These are phyloP conservation scores for Venustoraphidia nigricollis DNA, from an alignment of 2,888 invertebrate genomes.

Conservation along the genomic window DNA sequence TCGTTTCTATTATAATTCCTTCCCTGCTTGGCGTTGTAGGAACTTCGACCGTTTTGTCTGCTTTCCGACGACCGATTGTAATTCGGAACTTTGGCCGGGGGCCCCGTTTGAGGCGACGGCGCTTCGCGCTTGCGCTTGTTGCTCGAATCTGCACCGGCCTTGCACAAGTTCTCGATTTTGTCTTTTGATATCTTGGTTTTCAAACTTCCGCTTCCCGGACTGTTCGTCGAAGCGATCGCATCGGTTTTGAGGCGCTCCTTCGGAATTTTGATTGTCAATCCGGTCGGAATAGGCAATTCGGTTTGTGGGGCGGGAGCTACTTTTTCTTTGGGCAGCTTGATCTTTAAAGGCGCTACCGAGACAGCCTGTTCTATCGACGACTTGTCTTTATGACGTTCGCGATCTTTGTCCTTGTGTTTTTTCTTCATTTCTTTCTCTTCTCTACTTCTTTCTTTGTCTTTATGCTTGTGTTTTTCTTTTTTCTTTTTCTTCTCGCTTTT, in stretches of 20 bases:
- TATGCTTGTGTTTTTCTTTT: conserved; percentile 64
- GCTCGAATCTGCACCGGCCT: conserved; percentile 13
- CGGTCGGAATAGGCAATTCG: conserved; percentile 25
- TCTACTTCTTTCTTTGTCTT: conserved; percentile 48
- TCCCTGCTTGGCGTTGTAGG: conserved; percentile 23
- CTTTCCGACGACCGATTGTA: conserved; percentile 16
- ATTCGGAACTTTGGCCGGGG: conserved; percentile 16
- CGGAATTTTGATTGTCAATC: conserved; percentile 68
- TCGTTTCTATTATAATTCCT: conserved; percentile 18
- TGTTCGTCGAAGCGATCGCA: conserved; percentile 23
- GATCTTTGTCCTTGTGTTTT: conserved; percentile 60
- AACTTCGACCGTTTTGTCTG: conserved; percentile 25
- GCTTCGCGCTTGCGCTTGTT: conserved; percentile 26
- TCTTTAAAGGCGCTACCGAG: conserved; percentile 23
- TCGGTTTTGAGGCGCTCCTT: conserved; percentile 53
- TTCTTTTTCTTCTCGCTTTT: conserved; percentile 46
- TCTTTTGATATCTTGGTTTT: conserved; percentile 74
- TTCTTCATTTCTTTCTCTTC: conserved; percentile 55
- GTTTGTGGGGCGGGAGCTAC: conserved; percentile 20
- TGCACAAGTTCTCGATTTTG: conserved; percentile 34
- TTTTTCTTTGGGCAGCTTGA: conserved; percentile 45
- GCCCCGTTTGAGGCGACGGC: conserved; percentile 13
- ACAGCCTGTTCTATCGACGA: conserved; percentile 20
- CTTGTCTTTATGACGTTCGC: conserved; percentile 28
- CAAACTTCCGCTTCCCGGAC: conserved; percentile 28